phyloP scores from a whole-genome alignment of 1,140 invertebrate genomes.

The Drosophila subobscura region DNA sequence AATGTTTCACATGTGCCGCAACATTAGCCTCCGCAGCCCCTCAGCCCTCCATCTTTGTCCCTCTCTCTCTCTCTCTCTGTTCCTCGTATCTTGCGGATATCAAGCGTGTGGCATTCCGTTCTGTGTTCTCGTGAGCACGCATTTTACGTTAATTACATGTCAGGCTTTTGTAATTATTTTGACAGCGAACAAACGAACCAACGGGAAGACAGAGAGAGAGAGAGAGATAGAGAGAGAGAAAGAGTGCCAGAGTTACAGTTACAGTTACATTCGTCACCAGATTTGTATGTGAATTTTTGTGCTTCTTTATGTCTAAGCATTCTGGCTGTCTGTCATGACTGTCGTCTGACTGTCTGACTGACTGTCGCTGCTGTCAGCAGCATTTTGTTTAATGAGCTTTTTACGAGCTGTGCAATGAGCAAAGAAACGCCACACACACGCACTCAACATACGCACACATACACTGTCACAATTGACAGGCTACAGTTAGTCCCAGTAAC shows the following conservation, averaged over 20 bases:
- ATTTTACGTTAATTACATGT: slow-evolving; percentile 79
- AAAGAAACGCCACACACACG: background rate
- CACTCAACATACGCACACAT: slow-evolving; percentile 12
- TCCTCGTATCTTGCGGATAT: slow-evolving; percentile 52
- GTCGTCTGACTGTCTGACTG: slow-evolving; percentile 29
- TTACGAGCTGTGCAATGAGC: slow-evolving; percentile 60
- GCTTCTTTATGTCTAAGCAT: slow-evolving; percentile 12
- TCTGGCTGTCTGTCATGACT: slow-evolving; percentile 15
- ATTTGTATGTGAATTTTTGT: slow-evolving; percentile 27
- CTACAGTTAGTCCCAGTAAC: slow-evolving; percentile 22
- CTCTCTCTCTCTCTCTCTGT: background rate
- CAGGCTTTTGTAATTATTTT: slow-evolving; percentile 77
- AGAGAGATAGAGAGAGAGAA: background rate
- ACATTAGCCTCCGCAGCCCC: background rate
- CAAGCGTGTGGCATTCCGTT: slow-evolving; percentile 25
- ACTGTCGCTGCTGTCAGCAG: slow-evolving; percentile 42
- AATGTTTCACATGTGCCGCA: slow-evolving; percentile 21
- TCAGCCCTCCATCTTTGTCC: too few relatives aligned
- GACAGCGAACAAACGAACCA: slow-evolving; percentile 38
- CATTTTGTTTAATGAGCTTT: slow-evolving; percentile 76
- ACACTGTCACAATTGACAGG: slow-evolving; percentile 15
- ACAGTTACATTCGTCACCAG: slow-evolving; percentile 59
- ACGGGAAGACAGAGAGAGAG: background rate
- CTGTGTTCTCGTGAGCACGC: slow-evolving; percentile 28
- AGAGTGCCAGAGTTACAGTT: slow-evolving; percentile 2